Evolutionary conservation across 2,797 vertebrate species (phyloP), one percentile per base, ranked within the genome.

Genomic region (Chrosomus eos): DNA sequence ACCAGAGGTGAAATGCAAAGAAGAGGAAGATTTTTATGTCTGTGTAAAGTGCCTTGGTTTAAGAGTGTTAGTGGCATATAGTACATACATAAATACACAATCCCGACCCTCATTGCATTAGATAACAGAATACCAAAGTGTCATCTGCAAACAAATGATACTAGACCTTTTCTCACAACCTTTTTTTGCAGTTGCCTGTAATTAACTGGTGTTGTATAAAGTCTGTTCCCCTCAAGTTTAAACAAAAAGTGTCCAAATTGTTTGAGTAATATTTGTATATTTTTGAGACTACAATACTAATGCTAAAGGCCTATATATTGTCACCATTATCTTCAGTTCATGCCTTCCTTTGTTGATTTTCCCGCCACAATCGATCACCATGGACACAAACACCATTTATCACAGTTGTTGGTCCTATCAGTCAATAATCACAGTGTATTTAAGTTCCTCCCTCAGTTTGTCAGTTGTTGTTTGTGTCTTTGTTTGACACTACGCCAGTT

Each of bases 51-150:
- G 33, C 33, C 5, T 48, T 16, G 9, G 33, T 55, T 23, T 58
- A 36, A 55, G 21, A 36, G 7, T 78, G 9, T 40, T 23, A 33
- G 40, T 66, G 60, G 23, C 14, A 16, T 40, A n/a, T n/a, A 79
- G 16, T 13, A 64, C 4, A 64, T 13, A 64, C 4, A 64, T 7
- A 66, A 62, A 62, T 78, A 71, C 40, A 19, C 45, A 58, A 58
- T 71, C 43, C 51, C 0, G 9, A n/a, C 66, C 51, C 51, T 58
- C 51, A 28, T n/a, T 81, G 13, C 67, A 28, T 71, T 28, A 81
- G 66, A 81, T 81, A 81, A 71, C 79, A 55, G 36, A 68, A 68
- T 55, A 58, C 66, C 79, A 38, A 26, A 40, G 79, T 70, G 79
- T 71, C 66, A 55, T 43, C 36, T 45, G 38, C 38, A 62, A 45